phyloP scores from a whole-genome alignment of 2,797 vertebrate species.

The Mormyrops boulengeri region DNA sequence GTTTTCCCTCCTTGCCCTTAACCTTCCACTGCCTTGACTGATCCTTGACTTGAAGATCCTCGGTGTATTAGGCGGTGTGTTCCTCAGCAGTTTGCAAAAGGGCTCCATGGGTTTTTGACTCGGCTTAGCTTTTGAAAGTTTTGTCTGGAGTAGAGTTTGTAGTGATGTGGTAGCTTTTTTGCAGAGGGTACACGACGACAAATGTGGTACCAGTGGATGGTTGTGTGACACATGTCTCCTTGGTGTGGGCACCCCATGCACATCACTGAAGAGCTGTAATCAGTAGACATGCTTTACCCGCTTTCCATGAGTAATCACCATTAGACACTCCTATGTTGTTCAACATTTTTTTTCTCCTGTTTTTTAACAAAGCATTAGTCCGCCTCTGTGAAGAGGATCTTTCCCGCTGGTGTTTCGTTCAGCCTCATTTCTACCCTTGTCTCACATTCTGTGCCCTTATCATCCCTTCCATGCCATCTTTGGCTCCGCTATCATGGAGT shows the following conservation, averaged over 20 bases:
- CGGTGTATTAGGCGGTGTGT: neutral
- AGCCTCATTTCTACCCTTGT: neutral
- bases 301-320: neutral
- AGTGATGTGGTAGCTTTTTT: neutral
- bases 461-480: neutral
- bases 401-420: neutral
- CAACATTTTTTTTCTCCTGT: neutral
- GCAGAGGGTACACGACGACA: neutral
- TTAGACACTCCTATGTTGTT: neutral
- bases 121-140: neutral
- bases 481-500: neutral
- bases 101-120: neutral
- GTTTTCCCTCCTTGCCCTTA: neutral
- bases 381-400: neutral
- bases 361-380: neutral
- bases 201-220: neutral
- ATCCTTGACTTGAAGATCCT: neutral
- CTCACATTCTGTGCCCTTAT: neutral
- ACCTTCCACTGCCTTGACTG: neutral
- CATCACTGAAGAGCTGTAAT: neutral
- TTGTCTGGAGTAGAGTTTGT: neutral
- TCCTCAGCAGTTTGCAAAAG: neutral
- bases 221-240: neutral
- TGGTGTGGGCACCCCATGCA: neutral
- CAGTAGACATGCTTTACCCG: neutral